phyloP scores from a whole-genome alignment of 2,113 vertebrate species.

The Mirza zaza region DNA sequence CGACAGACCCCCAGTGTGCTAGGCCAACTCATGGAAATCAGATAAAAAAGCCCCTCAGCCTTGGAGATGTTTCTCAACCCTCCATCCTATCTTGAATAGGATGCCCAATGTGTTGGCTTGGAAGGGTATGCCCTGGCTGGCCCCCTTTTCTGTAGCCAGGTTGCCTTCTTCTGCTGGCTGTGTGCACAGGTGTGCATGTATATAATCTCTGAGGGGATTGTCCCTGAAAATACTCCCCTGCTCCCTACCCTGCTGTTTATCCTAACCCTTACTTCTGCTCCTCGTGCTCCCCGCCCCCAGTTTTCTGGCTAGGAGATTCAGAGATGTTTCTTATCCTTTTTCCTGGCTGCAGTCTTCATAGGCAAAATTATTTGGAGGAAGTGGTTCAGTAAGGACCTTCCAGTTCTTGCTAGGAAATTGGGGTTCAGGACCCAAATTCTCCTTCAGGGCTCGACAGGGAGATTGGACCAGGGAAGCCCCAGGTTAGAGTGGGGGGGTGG shows the following conservation, averaged over 20 bases:
- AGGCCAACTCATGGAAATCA: not conserved
- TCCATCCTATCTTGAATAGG: not conserved
- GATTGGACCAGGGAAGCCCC: slow-evolving; percentile 41
- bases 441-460: not conserved
- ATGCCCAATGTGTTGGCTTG: not conserved
- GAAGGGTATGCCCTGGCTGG: not conserved
- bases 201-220: not conserved
- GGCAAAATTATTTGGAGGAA: not conserved
- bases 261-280: not conserved
- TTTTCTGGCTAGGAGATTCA: not conserved
- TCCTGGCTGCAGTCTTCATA: not conserved
- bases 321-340: not conserved
- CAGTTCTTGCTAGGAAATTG: not conserved
- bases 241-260: not conserved
- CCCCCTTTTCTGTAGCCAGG: not conserved
- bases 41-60: not conserved
- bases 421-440: not conserved
- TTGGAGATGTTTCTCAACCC: not conserved
- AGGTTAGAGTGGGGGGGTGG: slow-evolving; percentile 26
- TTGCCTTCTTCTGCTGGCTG: not conserved
- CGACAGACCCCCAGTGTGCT: not conserved
- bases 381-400: not conserved
- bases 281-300: not conserved
- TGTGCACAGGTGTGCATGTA: not conserved
- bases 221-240: not conserved